Percentiles rank a stretch among this genome's conserved stretches.
Evolutionary conservation across 2,888 invertebrate species (phyloP).

Genomic region (Drosophila birchii): DNA sequence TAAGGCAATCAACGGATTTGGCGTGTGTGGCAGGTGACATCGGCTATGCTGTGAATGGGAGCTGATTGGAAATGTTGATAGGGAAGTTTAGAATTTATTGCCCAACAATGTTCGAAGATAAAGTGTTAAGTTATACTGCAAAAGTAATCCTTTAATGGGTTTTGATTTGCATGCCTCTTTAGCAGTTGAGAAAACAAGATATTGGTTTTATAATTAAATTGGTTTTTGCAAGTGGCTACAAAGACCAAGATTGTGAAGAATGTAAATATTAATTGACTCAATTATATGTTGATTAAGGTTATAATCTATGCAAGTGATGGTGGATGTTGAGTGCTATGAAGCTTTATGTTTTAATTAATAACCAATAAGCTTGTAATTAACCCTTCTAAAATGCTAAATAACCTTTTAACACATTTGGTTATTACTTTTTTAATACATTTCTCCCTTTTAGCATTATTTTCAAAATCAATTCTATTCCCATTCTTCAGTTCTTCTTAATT

Average conservation of each 20-base stretch:
- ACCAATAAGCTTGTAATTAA: no score
- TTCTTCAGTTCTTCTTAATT: background rate
- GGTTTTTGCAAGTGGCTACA: background rate
- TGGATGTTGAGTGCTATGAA: background rate
- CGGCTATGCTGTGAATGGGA: conserved; percentile 16
- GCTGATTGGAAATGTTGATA: conserved; percentile 19
- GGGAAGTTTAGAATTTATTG: background rate
- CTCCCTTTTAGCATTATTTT: background rate
- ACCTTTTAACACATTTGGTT: no score
- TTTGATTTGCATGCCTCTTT: background rate
- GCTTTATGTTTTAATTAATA: background rate
- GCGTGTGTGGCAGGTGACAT: conserved; percentile 38
- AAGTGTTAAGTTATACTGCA: conserved; percentile 7
- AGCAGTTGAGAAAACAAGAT: background rate
- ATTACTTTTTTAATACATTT: background rate
- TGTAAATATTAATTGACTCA: background rate
- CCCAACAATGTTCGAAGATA: background rate
- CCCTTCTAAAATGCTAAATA: background rate
- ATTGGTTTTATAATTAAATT: background rate
- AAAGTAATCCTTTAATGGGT: conserved; percentile 4
- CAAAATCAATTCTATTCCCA: background rate
- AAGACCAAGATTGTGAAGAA: background rate
- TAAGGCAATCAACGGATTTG: conserved; percentile 35
- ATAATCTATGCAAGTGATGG: background rate
- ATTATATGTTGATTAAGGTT: background rate